phyloP scores from a whole-genome alignment of 2,888 invertebrate species.

The Alloscopus bannaensis region DNA sequence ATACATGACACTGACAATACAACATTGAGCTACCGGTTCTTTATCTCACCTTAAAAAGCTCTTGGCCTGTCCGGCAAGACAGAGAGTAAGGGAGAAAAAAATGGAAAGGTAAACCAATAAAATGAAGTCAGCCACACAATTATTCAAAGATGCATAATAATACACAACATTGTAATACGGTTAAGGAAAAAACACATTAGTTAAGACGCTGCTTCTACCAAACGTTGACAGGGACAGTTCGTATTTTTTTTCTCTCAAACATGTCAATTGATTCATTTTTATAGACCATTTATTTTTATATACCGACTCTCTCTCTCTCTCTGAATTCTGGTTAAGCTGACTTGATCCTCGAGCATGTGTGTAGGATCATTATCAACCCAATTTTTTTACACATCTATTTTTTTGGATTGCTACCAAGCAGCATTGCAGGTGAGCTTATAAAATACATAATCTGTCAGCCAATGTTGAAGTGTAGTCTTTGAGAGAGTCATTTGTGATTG shows the following conservation, averaged over 20 bases:
- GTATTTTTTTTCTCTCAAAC: not conserved
- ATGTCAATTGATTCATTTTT: too few relatives aligned
- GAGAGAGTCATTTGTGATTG: too few relatives aligned
- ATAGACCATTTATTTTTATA: not conserved
- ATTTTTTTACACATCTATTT: too few relatives aligned
- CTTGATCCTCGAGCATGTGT: not conserved
- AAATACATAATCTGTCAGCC: not conserved
- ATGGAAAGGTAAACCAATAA: not conserved
- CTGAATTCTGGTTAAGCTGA: not conserved
- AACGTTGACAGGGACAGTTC: not conserved
- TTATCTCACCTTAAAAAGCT: slow-evolving; percentile 57
- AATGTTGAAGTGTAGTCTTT: too few relatives aligned
- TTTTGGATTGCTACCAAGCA: slow-evolving; percentile 50
- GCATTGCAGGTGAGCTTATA: not conserved
- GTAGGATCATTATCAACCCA: not conserved
- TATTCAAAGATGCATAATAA: too few relatives aligned
- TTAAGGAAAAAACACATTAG: not conserved
- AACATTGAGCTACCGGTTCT: slow-evolving; percentile 60
- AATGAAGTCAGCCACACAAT: too few relatives aligned
- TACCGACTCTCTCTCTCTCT: not conserved
- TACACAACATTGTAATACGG: too few relatives aligned
- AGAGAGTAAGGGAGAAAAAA: not conserved
- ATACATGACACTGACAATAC: slow-evolving; percentile 62
- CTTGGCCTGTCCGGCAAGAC: not conserved
- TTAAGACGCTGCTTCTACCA: too few relatives aligned